Evolutionary conservation across 2,797 vertebrate species (phyloP).

Genomic region (Miichthys miiuy): DNA sequence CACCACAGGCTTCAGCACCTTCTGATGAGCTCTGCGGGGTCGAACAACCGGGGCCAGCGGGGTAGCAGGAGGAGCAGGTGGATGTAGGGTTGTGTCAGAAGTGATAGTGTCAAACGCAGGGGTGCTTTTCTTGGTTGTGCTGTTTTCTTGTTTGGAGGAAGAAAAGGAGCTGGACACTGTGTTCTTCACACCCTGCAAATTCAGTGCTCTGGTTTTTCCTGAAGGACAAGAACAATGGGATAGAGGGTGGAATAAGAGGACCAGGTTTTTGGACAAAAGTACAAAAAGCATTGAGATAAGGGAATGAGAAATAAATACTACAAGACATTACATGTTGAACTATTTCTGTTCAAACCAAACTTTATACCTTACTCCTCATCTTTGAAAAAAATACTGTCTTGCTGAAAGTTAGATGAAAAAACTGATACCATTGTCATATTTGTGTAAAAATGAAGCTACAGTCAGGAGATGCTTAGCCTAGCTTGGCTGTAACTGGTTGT

Average conservation of each 20-base stretch:
- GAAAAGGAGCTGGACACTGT: constrained; percentile 7
- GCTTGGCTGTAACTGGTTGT: not conserved
- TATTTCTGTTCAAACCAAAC: not conserved
- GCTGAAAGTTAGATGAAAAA: too few species aligned
- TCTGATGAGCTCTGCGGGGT: constrained; percentile 48
- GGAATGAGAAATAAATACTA: not conserved
- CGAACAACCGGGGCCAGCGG: not conserved
- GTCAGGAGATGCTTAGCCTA: not conserved
- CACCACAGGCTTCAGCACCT: constrained; percentile 79
- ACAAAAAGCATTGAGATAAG: not conserved
- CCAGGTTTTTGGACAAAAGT: not conserved
- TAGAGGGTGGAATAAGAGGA: not conserved
- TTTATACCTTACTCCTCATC: constrained; percentile 1
- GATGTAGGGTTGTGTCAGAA: not conserved
- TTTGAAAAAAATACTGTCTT: too few species aligned
- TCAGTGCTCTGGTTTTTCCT: constrained; percentile 62
- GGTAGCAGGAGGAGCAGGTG: not conserved
- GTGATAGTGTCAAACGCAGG: not conserved
- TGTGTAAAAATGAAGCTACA: not conserved
- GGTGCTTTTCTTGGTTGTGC: not conserved
- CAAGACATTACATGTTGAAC: not conserved
- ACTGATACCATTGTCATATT: constrained; percentile 3
- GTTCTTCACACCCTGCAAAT: constrained; percentile 32
- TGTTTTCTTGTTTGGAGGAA: constrained; percentile 28
- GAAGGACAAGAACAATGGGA: constrained; percentile 34